Percentiles rank a stretch among this genome's conserved stretches.
Conservation (phyloP, 2,113 vertebrate genomes). For the Triplophysa tibetana region DNA sequence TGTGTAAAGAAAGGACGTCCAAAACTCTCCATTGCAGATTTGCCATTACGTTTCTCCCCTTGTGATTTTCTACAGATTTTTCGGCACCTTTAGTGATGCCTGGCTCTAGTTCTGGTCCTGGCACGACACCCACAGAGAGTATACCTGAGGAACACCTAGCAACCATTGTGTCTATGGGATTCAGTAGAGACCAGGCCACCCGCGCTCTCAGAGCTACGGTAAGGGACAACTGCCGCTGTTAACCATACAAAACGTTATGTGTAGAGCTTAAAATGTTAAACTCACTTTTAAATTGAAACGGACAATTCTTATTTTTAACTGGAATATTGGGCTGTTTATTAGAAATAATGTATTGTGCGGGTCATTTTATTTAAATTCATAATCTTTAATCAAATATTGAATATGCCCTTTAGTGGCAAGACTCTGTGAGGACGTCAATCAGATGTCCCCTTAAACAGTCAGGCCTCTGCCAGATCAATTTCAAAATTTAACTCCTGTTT, state of each 20-base stretch:
- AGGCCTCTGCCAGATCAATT: too few relatives aligned
- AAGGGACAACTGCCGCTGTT: constrained; percentile 39
- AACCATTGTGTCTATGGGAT: constrained; percentile 98
- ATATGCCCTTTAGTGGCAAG: too few relatives aligned
- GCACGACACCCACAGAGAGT: constrained; percentile 82
- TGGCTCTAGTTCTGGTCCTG: constrained; percentile 82
- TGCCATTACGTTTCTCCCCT: constrained; percentile 20
- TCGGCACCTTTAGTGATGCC: constrained; percentile 90
- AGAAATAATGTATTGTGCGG: too few relatives aligned
- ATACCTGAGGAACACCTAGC: constrained; percentile 92
- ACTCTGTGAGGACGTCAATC: too few relatives aligned
- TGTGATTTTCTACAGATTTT: constrained; percentile 81
- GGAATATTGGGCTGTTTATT: too few relatives aligned
- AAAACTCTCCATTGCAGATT: not conserved
- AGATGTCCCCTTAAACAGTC: too few relatives aligned
- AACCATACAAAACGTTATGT: not conserved
- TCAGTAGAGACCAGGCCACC: constrained; percentile 94
- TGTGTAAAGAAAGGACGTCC: not conserved
- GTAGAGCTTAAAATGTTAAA: not conserved
- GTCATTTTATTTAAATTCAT: too few relatives aligned
- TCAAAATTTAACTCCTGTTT: too few relatives aligned
- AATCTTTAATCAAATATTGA: too few relatives aligned
- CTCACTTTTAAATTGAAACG: too few relatives aligned
- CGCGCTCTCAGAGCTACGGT: constrained; percentile 95
- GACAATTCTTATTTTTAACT: too few relatives aligned